phyloP scores from a whole-genome alignment of 2,797 vertebrate genomes.

The Cyclura pinguis region DNA sequence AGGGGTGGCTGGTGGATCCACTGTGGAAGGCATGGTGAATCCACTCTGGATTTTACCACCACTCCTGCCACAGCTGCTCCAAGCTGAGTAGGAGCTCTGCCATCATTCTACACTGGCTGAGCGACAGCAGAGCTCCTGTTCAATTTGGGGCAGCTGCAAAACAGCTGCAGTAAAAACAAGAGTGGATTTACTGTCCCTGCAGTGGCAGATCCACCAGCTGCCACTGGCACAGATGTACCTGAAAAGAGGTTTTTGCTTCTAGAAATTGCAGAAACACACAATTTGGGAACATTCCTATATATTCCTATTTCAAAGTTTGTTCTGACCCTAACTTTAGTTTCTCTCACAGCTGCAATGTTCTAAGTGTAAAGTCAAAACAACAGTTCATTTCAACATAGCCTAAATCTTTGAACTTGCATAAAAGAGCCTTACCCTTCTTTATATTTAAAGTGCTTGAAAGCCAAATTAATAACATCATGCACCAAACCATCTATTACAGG shows the following conservation, averaged over 20 bases:
- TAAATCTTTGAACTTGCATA: not conserved
- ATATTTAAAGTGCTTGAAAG: conserved; percentile 99
- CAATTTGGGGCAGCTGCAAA: too few relatives aligned
- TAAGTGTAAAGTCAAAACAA: not conserved
- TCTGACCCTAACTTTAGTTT: not conserved
- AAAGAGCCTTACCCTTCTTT: conserved; percentile 91
- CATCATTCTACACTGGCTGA: too few relatives aligned
- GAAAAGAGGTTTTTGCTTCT: not conserved
- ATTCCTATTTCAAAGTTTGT: not conserved
- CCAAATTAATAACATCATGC: conserved; percentile 96
- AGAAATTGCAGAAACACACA: not conserved
- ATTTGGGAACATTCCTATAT: not conserved
- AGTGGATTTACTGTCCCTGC: too few relatives aligned
- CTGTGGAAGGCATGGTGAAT: too few relatives aligned
- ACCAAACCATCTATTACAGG: conserved; percentile 97
- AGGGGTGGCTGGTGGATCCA: not conserved
- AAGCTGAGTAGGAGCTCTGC: too few relatives aligned
- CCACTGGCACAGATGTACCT: not conserved
- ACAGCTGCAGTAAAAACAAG: too few relatives aligned
- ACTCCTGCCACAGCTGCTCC: too few relatives aligned
- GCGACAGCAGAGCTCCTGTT: too few relatives aligned
- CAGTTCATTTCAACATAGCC: not conserved
- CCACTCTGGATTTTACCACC: too few relatives aligned
- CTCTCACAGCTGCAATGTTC: not conserved
- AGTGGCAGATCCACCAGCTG: too few relatives aligned